phyloP scores from a whole-genome alignment of 2,113 vertebrate genomes.

The Psettodes erumei region DNA sequence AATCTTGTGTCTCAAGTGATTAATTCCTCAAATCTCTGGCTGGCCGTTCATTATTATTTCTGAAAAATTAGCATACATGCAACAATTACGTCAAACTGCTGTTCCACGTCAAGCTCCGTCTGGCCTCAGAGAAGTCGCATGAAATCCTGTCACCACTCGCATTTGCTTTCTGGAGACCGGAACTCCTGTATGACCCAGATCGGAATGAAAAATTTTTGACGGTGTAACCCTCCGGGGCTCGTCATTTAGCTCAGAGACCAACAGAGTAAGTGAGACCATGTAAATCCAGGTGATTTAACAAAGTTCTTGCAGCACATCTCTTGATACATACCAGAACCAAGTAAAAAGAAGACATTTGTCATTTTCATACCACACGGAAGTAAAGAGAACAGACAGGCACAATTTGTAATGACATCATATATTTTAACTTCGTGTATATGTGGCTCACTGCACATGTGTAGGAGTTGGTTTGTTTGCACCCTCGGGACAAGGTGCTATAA shows the following conservation, averaged over 20 bases:
- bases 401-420: constrained; percentile 13
- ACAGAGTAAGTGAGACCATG: neutral
- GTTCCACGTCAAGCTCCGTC: constrained; percentile 47
- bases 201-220: neutral
- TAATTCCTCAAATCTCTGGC: neutral
- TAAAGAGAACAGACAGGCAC: neutral
- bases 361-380: neutral
- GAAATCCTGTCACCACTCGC: constrained; percentile 17
- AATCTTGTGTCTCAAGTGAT: neutral
- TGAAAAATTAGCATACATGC: constrained; percentile 29
- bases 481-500: constrained; percentile 71
- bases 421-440: constrained; percentile 8
- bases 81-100: constrained; percentile 46
- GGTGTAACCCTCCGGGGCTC: neutral
- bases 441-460: constrained; percentile 37
- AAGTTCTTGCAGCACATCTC: neutral
- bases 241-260: neutral
- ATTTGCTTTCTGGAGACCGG: constrained; percentile 2
- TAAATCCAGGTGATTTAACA: constrained; percentile 6
- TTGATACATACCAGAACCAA: neutral
- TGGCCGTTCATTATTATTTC: constrained; percentile 8
- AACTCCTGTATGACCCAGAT: constrained; percentile 28
- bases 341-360: neutral
- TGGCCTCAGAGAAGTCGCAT: constrained; percentile 23
- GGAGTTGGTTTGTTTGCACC: constrained; percentile 54